A percentile compares a stretch with the other conserved stretches of the same genome.
Evolutionary conservation across 1,140 invertebrate species (phyloP).

Genomic region (Cyrtorhinus lividipennis): DNA sequence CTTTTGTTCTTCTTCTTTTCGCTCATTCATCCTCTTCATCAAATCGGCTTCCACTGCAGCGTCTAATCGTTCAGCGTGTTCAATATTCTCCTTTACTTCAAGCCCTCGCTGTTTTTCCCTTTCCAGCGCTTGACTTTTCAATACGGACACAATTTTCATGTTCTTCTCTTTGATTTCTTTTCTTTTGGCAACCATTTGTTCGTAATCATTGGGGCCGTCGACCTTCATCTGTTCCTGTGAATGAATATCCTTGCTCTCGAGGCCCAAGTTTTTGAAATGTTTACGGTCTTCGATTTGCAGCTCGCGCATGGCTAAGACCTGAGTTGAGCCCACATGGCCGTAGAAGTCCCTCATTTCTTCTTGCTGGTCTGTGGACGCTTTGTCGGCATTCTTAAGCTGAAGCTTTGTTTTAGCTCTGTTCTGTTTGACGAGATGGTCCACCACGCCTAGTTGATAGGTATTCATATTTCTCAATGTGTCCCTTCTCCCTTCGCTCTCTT

Average conservation of each 20-base stretch:
- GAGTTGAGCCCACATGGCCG: background rate
- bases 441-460: background rate
- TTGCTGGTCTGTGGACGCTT: background rate
- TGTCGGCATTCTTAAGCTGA: background rate
- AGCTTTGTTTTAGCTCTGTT: background rate
- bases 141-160: background rate
- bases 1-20: background rate
- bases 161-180: background rate
- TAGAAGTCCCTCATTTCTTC: slow-evolving; percentile 3
- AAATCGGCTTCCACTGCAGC: background rate
- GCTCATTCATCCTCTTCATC: background rate
- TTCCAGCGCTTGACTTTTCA: background rate
- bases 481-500: background rate
- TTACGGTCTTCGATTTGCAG: background rate
- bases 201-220: background rate
- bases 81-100: background rate
- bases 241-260: background rate
- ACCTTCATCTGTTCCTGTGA: background rate
- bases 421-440: background rate
- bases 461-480: background rate
- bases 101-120: background rate
- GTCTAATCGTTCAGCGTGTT: background rate
- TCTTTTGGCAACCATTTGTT: background rate
- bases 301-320: background rate
- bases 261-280: background rate